A percentile compares a stretch with the other conserved stretches of the same genome.
Evolutionary conservation across 2,113 vertebrate genomes (phyloP).

Genomic region (Reinhardtius hippoglossoides): DNA sequence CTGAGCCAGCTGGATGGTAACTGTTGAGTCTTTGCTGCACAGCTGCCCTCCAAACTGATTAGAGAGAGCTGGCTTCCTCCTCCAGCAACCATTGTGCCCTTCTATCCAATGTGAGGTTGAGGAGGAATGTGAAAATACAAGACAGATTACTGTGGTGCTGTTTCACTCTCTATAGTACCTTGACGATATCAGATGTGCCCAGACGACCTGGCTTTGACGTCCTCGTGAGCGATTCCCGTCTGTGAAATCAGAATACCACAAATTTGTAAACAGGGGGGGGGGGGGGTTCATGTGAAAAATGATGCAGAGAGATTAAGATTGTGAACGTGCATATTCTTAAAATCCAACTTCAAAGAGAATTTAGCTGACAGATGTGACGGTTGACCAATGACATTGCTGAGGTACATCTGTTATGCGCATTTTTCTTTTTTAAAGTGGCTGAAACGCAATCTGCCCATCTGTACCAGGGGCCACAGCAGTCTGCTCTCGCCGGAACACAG

Average conservation of each 20-base stretch:
- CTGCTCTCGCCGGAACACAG: constrained; percentile 36
- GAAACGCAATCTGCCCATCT: constrained; percentile 72
- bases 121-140: constrained; percentile 48
- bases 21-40: constrained; percentile 71
- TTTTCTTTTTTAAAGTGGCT: constrained; percentile 39
- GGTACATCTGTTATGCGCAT: constrained; percentile 38
- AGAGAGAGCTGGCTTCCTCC: constrained; percentile 69
- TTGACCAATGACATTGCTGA: constrained; percentile 46
- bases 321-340: constrained; percentile 12
- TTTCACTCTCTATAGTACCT: constrained; percentile 25
- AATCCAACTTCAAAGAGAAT: constrained; percentile 44
- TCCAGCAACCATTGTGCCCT: constrained; percentile 63
- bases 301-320: constrained; percentile 16
- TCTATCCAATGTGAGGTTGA: constrained; percentile 46
- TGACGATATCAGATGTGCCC: constrained; percentile 20
- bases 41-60: constrained; percentile 82
- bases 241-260: not conserved
- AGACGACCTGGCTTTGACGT: constrained; percentile 1
- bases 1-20: constrained; percentile 77
- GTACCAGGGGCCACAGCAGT: constrained; percentile 36
- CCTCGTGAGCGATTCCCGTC: constrained; percentile 16
- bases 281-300: constrained; percentile 24
- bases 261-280: constrained; percentile 31
- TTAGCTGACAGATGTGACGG: constrained; percentile 56
- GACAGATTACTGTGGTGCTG: constrained; percentile 25